Evolutionary conservation across 2,888 invertebrate genomes (phyloP).

Genomic region (Neoscelio sp.): DNA sequence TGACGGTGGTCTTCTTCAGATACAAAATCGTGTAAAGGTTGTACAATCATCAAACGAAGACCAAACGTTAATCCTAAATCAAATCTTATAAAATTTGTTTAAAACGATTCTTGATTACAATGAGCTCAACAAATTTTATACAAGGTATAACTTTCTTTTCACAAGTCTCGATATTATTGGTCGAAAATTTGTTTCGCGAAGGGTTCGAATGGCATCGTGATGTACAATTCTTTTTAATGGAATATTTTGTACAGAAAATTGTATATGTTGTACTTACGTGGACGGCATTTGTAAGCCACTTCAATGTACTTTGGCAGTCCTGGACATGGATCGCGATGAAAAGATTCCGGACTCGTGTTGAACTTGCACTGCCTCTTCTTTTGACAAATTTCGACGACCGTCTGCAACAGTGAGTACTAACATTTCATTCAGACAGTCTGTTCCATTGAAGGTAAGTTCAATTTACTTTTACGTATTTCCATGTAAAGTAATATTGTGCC

Average conservation of each 20-base stretch:
- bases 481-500: slow-evolving; percentile 32
- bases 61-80: no score
- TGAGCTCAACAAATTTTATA: no score
- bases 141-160: no score
- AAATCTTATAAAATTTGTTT: no score
- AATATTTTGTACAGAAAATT: slow-evolving; percentile 36
- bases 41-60: no score
- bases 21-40: no score
- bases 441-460: slow-evolving; percentile 70
- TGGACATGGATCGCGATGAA: slow-evolving; percentile 96
- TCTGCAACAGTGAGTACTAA: slow-evolving; percentile 96
- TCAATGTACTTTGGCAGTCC: slow-evolving; percentile 96
- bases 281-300: slow-evolving; percentile 98
- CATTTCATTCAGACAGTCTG: slow-evolving; percentile 84
- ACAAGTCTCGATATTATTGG: slow-evolving; percentile 40
- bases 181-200: slow-evolving; percentile 25
- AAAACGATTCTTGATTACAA: no score
- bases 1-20: no score
- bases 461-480: background rate
- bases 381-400: slow-evolving; percentile 96
- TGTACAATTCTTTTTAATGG: slow-evolving; percentile 46
- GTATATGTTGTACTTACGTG: slow-evolving; percentile 89
- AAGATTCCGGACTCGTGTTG: slow-evolving; percentile 93
- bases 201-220: slow-evolving; percentile 1
- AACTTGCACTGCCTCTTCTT: slow-evolving; percentile 96